Conservation (phyloP, 1,140 invertebrate genomes). For the Kradibia gibbosae region DNA sequence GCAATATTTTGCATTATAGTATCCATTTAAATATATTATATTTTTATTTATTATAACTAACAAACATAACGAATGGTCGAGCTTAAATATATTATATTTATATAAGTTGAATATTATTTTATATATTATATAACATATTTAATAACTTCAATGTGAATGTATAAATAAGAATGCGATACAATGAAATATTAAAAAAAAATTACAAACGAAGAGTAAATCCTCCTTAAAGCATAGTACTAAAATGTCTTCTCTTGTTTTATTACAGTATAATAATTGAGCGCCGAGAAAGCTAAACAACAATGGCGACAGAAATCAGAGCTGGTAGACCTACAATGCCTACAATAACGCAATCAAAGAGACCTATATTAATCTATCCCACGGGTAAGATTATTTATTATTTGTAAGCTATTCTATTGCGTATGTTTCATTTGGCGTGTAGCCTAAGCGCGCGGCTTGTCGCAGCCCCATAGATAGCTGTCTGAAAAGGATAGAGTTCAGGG, state of each 20-base stretch:
- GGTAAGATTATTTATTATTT: conserved; percentile 67
- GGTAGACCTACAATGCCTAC: conserved; percentile 61
- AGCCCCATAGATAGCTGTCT: too few relatives aligned
- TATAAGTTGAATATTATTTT: too few relatives aligned
- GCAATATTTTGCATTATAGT: conserved; percentile 8
- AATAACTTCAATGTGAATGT: too few relatives aligned
- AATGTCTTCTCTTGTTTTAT: neutral
- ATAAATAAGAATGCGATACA: neutral
- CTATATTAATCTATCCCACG: conserved; percentile 75
- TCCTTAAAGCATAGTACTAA: neutral
- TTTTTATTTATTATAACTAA: conserved; percentile 32
- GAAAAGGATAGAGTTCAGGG: too few relatives aligned
- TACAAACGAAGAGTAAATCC: neutral
- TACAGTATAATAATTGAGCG: neutral
- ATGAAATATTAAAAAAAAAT: conserved; percentile 9
- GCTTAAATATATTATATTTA: too few relatives aligned
- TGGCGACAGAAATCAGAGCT: conserved; percentile 49
- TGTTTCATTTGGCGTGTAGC: too few relatives aligned
- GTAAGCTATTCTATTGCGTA: too few relatives aligned
- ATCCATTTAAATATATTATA: too few relatives aligned
- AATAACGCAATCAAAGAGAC: conserved; percentile 69
- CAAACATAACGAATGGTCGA: neutral
- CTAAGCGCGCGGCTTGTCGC: too few relatives aligned
- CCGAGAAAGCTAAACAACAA: neutral
- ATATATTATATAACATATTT: too few relatives aligned